Percentiles rank a stretch among this genome's conserved stretches.
phyloP scores from a whole-genome alignment of 2,888 invertebrate genomes.

The Archips crataeganus region DNA sequence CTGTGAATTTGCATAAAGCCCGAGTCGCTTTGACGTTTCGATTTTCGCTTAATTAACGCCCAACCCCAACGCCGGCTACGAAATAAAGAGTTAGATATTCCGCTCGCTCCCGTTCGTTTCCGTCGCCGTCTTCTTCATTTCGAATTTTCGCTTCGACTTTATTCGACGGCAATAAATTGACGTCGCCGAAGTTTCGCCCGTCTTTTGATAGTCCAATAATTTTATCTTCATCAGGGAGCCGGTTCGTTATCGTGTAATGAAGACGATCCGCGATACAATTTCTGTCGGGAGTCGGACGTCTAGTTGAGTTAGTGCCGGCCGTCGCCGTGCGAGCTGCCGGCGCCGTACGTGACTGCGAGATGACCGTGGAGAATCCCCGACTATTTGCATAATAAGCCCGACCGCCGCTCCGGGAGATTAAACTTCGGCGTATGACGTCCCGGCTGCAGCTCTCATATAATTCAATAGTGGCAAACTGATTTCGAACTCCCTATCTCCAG shows the following conservation, averaged over 20 bases:
- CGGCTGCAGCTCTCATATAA: slow-evolving; percentile 79
- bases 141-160: slow-evolving; percentile 69
- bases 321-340: slow-evolving; percentile 24
- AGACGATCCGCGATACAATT: slow-evolving; percentile 56
- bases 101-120: slow-evolving; percentile 67
- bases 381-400: slow-evolving; percentile 83
- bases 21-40: slow-evolving; percentile 80
- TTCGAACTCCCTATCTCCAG: slow-evolving; percentile 69
- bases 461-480: slow-evolving; percentile 84
- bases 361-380: slow-evolving; percentile 72
- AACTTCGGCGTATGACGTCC: slow-evolving; percentile 82
- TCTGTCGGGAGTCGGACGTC: slow-evolving; percentile 45
- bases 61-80: slow-evolving; percentile 58
- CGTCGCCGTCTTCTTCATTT: slow-evolving; percentile 66
- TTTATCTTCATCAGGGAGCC: slow-evolving; percentile 70
- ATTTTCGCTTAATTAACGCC: slow-evolving; percentile 84
- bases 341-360: slow-evolving; percentile 71
- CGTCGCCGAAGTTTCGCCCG: slow-evolving; percentile 70
- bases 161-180: slow-evolving; percentile 75
- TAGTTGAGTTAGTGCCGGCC: slow-evolving; percentile 2
- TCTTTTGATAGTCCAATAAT: slow-evolving; percentile 78
- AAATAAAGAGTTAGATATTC: slow-evolving; percentile 73
- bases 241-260: slow-evolving; percentile 69
- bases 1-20: slow-evolving; percentile 81
- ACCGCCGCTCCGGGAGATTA: slow-evolving; percentile 79